Evolutionary conservation across 2,888 invertebrate genomes (phyloP), one percentile per base, ranked within the genome.

Genomic region (Helleia helle): DNA sequence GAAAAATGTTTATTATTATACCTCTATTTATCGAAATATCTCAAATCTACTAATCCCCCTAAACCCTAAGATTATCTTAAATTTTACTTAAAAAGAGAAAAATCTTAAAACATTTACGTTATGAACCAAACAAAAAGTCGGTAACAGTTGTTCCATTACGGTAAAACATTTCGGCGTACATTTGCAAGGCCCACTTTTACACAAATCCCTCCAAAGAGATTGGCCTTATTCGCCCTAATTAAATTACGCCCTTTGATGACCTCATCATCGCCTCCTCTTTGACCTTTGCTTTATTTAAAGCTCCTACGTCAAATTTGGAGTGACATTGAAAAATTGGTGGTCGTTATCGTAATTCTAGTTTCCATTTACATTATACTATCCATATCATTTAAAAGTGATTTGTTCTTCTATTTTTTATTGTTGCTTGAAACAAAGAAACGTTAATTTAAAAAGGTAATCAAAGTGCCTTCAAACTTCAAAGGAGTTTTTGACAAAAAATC

Each of bases 171-270:
- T 18, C n/a, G 18, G 6, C 18, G 17, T 18, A 17, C 11, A 17
- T 31, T 31, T 11, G 31, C 18, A 31, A 30, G 5, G 18, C 17
- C 11, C 17, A 6, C 17, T 9, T 31, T 18, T 11, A 11, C 17
- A 17, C 12, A 31, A 15, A 31, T 31, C 18, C 5, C 11, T 17
- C 18, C 15, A 11, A 31, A 56, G 52, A 46, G 48, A 40, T 48
- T 43, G 53, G 62, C 58, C 62, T 59, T 59, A 60, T 56, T 57
- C 59, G 56, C 52, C 59, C 60, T 71, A 70, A 75, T 72, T 74
- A 67, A 72, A 74, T 69, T 64, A 72, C 62, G 52, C 56, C 56
- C 58, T 57, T 53, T 66, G 65, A 69, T 71, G 71, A 68, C 66
- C 63, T 69, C 66, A 70, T 72, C 65, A 66, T 63, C 55, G 65